Percentiles rank a stretch among this genome's conserved stretches.
These are phyloP conservation scores for Ochotona princeps DNA, from an alignment of 2,113 vertebrate species.

Conservation along the genomic window DNA sequence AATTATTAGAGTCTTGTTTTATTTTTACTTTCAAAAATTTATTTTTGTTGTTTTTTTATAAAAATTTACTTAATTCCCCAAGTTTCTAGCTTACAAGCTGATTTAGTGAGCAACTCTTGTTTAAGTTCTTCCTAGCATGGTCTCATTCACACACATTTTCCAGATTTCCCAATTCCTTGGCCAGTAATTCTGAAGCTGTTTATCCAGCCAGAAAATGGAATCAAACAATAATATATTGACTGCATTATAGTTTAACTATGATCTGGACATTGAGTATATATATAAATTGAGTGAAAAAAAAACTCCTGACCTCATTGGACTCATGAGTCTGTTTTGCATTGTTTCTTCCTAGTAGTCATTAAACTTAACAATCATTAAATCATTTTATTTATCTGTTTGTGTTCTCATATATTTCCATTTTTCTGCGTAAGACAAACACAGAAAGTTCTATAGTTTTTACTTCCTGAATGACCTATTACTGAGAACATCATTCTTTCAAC, in stretches of 20 bases:
- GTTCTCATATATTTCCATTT: not conserved
- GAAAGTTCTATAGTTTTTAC: not conserved
- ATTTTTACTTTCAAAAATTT: too few relatives aligned
- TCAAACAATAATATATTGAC: not conserved
- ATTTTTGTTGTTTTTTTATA: not conserved
- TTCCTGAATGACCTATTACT: not conserved
- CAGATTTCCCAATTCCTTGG: accelerated
- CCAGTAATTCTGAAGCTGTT: too few relatives aligned
- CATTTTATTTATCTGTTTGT: not conserved
- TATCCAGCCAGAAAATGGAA: not conserved
- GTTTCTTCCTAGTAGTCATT: not conserved
- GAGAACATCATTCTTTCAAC: not conserved
- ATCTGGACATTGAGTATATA: not conserved
- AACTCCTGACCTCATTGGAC: not conserved
- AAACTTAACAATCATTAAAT: not conserved
- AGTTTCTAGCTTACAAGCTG: not conserved
- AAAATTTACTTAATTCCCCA: not conserved
- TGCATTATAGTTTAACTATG: not conserved
- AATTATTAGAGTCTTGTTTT: not conserved
- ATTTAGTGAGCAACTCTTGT: not conserved
- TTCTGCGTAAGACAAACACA: not conserved
- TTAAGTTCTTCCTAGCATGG: not conserved
- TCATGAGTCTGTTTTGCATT: not conserved
- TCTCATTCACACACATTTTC: not conserved
- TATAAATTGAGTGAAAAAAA: not conserved